Evolutionary conservation across 35 echinoderm and acorn worm species (phyloP).

Genomic region (Apostichopus parvimensis): DNA sequence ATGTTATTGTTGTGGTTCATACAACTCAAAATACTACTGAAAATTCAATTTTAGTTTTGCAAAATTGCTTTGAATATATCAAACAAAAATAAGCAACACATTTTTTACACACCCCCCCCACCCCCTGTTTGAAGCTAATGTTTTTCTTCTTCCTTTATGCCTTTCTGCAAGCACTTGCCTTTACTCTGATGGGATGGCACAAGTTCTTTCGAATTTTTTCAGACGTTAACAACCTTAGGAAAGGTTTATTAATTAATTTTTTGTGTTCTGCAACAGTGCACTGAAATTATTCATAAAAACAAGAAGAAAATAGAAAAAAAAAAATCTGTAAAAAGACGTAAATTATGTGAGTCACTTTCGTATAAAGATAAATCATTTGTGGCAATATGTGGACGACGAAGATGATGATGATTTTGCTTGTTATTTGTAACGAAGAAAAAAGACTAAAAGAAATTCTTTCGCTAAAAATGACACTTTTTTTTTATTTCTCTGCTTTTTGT

Average conservation of each 20-base stretch:
- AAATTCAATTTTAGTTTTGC: too few relatives aligned
- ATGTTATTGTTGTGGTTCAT: too few relatives aligned
- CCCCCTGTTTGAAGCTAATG: too few relatives aligned
- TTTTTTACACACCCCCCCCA: too few relatives aligned
- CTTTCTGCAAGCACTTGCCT: not conserved
- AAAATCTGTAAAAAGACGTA: conserved; percentile 4
- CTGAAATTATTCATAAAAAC: not conserved
- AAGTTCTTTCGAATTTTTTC: not conserved
- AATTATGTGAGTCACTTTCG: conserved; percentile 44
- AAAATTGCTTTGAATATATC: too few relatives aligned
- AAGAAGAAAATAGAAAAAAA: not conserved
- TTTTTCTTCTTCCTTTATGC: not conserved
- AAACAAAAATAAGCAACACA: too few relatives aligned
- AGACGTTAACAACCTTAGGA: not conserved
- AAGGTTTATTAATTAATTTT: not conserved
- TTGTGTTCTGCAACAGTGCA: not conserved
- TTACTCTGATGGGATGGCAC: not conserved
- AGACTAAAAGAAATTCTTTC: conserved; percentile 18
- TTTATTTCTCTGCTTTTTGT: not conserved
- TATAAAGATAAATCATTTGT: conserved; percentile 14
- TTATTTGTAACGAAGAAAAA: conserved; percentile 36
- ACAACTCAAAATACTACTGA: too few relatives aligned
- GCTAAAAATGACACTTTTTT: conserved; percentile 12
- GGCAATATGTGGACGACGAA: conserved; percentile 23
- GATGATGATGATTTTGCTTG: conserved; percentile 1